These are phyloP conservation scores for Caenorhabditis macrosperma DNA, from an alignment of 2,888 invertebrate genomes.

Conservation along the genomic window DNA sequence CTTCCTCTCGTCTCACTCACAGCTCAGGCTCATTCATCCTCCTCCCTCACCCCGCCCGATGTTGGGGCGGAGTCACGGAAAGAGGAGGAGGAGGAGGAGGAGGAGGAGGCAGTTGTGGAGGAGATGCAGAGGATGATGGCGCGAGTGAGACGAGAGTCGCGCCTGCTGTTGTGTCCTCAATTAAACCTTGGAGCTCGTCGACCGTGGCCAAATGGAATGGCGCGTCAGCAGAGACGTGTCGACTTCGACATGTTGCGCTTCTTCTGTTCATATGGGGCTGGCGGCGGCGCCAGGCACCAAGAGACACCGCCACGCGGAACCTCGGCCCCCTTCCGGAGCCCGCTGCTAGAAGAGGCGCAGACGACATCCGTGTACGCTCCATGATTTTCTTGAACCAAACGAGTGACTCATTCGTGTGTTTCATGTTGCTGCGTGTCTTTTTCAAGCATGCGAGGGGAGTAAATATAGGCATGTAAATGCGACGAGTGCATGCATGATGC, in stretches of 20 bases:
- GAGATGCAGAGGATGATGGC: neutral
- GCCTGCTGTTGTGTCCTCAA: slow-evolving; percentile 20
- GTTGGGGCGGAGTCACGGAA: slow-evolving; percentile 35
- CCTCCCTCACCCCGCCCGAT: slow-evolving; percentile 22
- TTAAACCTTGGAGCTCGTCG: slow-evolving; percentile 41
- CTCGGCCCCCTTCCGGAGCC: neutral
- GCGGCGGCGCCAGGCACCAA: neutral
- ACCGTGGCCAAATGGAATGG: neutral
- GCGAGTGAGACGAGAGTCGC: slow-evolving; percentile 15
- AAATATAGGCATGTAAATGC: slow-evolving; percentile 21
- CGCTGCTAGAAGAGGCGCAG: slow-evolving; percentile 36
- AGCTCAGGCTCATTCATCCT: slow-evolving; percentile 22
- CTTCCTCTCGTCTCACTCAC: slow-evolving; percentile 8
- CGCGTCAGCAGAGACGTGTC: neutral
- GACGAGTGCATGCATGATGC: slow-evolving; percentile 13
- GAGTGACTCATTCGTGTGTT: slow-evolving; percentile 18
- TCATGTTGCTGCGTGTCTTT: slow-evolving; percentile 32
- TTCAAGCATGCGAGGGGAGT: slow-evolving; percentile 29
- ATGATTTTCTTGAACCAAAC: slow-evolving; percentile 13
- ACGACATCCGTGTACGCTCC: slow-evolving; percentile 5
- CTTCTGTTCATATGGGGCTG: neutral
- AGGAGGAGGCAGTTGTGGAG: neutral
- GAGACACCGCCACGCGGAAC: slow-evolving; percentile 5
- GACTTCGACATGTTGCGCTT: neutral
- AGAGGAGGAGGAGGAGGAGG: no score